phyloP scores from a whole-genome alignment of 2,888 invertebrate genomes.

The Orchesellides sinensis region DNA sequence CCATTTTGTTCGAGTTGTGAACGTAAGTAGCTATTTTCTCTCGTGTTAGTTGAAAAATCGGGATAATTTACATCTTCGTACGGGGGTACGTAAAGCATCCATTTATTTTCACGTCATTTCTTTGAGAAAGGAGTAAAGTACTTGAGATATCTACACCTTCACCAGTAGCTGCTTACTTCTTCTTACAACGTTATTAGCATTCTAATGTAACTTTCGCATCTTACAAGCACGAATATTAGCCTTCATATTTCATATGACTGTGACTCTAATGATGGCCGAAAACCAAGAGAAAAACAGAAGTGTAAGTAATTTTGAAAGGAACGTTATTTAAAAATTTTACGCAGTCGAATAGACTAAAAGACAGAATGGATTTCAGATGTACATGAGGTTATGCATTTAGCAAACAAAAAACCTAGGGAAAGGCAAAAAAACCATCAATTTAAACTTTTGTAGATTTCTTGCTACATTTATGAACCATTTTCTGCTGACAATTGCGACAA shows the following conservation, averaged over 20 bases:
- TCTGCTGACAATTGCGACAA: too few relatives aligned
- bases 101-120: slow-evolving; percentile 60
- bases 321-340: neutral
- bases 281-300: neutral
- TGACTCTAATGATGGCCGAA: slow-evolving; percentile 16
- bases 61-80: slow-evolving; percentile 59
- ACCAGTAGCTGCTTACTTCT: too few relatives aligned
- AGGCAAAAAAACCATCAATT: too few relatives aligned
- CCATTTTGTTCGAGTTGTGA: neutral
- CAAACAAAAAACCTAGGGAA: too few relatives aligned
- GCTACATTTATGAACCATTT: too few relatives aligned
- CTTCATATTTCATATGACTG: slow-evolving; percentile 31
- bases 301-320: neutral
- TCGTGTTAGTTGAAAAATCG: slow-evolving; percentile 56
- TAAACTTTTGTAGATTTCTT: too few relatives aligned
- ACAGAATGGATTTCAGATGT: too few relatives aligned
- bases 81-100: slow-evolving; percentile 47
- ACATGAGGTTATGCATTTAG: too few relatives aligned
- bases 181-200: too few relatives aligned
- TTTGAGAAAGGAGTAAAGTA: neutral
- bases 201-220: too few relatives aligned
- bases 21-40: too few relatives aligned
- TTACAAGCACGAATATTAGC: slow-evolving; percentile 8
- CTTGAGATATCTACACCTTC: neutral
- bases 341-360: too few relatives aligned